Base-by-base conservation (phyloP, 2,797 vertebrate genomes). In the Pseudochirops corinnae region DNA sequence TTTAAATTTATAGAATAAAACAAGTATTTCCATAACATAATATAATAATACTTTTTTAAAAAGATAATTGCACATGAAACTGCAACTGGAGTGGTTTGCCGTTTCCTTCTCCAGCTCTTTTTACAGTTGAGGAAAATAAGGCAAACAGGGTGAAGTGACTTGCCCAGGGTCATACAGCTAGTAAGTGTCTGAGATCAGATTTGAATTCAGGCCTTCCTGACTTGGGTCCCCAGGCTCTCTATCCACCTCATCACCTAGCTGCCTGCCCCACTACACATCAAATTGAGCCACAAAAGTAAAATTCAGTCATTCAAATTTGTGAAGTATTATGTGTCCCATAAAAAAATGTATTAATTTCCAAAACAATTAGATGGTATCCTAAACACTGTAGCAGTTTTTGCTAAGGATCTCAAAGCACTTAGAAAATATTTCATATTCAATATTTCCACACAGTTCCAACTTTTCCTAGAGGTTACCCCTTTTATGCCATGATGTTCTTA, bases 271-370 rank as follows among this genome's bases (percentile, higher is more conserved):
- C 21, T 21, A 87, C 46, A 87, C 21, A 26, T 46, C 2, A 82
- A 2, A 92, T 93, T 91, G 46, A 93, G 52, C 29, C 46, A 87
- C 39, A 87, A 94, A 95, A 55, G 52, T 46, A 95, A 28, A 87
- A 33, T 56, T 93, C 39, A 93, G 55, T 92, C 90, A 53, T 56
- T 56, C 39, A 82, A 95, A 95, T 87, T 91, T 91, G 1, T 92
- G 21, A 56, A 9, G 92, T 52, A 56, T 10, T 95, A 21, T 60
- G 91, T 91, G 62, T 93, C 87, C 90, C 31, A 57, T 56, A 58
- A 39, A 60, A 60, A 94, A 31, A 91, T 58, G 52, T 50, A 91
- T 14, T 21, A 87, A 91, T 29, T 90, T 91, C 39, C 53, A 11
- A 94, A 91, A 11, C n/a, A 91, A 91, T 21, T n/a, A 52, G 90